Evolutionary conservation across 2,797 vertebrate genomes (phyloP), one percentile per base, ranked within the genome.

Genomic region (Pangasius krempfi): DNA sequence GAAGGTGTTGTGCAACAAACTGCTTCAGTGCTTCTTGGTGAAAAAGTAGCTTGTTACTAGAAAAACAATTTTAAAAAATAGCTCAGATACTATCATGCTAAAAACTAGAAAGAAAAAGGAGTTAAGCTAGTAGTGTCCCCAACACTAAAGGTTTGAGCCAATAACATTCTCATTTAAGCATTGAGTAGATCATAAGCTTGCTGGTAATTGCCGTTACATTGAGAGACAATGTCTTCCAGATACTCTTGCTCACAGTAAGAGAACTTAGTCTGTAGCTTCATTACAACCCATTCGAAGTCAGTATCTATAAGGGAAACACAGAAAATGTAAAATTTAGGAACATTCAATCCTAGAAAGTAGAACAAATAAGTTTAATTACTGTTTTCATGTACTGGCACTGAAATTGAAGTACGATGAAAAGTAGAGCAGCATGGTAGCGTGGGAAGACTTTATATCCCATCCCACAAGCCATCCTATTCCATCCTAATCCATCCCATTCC

Each of bases 181-280:
- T 89, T 81, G 20, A 96, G 93, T 2, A 96, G 93, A 1, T 87
- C 30, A 89, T 82, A 90, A 37, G 94, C 94, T 92, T 93, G 80
- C 75, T 94, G 40, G 18, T 92, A 95, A 37, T 95, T 90, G 3
- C 92, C 89, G 1, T 91, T 76, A 86, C 95, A 96, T 88, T 96
- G 94, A 62, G 30, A 20, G 16, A 96, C 78, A 85, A 96, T 95
- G 79, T 95, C 95, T 91, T 94, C 82, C 27, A 96, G 90, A 88
- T 93, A 92, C 52, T 12, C 84, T 87, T 2, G 86, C 84, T 89
- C 85, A 88, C 37, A 94, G 62, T 92, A 62, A 33, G 95, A 92
- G 81, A 96, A 95, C 7, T 6, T 66, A 64, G 0, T 91, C 52
- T 90, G 90, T 86, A 96, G 93, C 72, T 92, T 94, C 93, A 92